Evolutionary conservation across 2,113 vertebrate genomes (phyloP).

Genomic region (Anarhynchus alexandrinus): DNA sequence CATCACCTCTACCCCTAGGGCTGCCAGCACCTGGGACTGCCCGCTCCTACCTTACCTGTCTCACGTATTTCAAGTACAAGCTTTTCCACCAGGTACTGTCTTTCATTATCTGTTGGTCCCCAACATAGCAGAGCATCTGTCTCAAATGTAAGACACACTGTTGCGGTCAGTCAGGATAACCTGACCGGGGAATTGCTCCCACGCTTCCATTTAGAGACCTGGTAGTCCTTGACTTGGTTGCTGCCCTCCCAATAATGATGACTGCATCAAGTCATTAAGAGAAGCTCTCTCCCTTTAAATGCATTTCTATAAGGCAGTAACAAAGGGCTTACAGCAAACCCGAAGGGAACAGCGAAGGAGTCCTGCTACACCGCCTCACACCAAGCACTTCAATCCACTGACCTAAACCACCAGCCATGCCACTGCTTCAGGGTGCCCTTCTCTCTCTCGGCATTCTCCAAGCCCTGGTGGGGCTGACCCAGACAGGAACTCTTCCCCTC

Average conservation of each 20-base stretch:
- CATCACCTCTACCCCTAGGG: too few species aligned
- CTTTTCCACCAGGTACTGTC: not conserved
- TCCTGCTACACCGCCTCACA: not conserved
- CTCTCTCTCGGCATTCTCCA: not conserved
- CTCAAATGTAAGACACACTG: accelerated
- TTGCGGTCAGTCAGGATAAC: not conserved
- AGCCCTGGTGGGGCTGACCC: too few species aligned
- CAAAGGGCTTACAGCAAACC: not conserved
- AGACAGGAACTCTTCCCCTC: too few species aligned
- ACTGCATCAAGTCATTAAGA: accelerated
- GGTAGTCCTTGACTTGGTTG: accelerated
- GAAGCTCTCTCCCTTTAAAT: not conserved
- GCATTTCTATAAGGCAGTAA: not conserved
- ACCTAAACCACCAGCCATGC: not conserved
- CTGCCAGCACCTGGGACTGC: not conserved
- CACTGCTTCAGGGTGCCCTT: accelerated
- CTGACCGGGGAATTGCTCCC: not conserved
- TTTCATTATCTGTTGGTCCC: not conserved
- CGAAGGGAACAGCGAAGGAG: not conserved
- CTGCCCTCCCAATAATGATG: accelerated
- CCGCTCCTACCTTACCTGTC: not conserved
- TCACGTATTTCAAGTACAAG: not conserved
- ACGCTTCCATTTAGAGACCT: accelerated
- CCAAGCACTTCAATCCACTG: not conserved
- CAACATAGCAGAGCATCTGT: not conserved